Percentiles rank a stretch among this genome's conserved stretches.
phyloP scores from a whole-genome alignment of 2,888 invertebrate genomes.

The Drosophila melanosoma region DNA sequence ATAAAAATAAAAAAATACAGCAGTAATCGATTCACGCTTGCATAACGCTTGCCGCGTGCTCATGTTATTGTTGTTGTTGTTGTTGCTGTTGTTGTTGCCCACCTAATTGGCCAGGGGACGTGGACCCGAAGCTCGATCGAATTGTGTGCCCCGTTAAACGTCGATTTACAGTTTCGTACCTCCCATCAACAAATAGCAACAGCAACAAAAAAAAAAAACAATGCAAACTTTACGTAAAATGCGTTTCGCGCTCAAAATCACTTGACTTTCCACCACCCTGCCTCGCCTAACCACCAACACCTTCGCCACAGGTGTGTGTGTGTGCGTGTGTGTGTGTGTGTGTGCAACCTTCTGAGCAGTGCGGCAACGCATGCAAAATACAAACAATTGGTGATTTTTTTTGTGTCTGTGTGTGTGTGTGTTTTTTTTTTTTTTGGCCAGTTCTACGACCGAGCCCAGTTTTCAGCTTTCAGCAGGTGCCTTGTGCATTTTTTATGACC shows the following conservation, averaged over 20 bases:
- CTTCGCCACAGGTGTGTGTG: background rate
- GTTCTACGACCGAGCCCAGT: constrained; percentile 56
- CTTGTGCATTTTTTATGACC: constrained; percentile 68
- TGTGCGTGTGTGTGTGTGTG: constrained; percentile 16
- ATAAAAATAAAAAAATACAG: background rate
- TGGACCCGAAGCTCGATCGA: constrained; percentile 26
- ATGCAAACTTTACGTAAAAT: constrained; percentile 44
- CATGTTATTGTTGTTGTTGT: constrained; percentile 3
- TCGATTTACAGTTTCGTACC: constrained; percentile 48
- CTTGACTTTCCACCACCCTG: background rate
- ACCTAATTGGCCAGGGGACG: constrained; percentile 43
- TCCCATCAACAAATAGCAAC: constrained; percentile 1
- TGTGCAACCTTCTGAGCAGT: constrained; percentile 65
- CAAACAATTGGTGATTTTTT: background rate
- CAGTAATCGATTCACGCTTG: constrained; percentile 59
- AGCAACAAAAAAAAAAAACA: background rate
- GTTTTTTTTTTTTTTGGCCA: constrained; percentile 46
- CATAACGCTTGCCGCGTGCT: constrained; percentile 48
- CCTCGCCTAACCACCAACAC: background rate
- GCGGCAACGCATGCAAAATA: constrained; percentile 69
- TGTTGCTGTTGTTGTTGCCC: constrained; percentile 14
- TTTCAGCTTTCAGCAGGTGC: constrained; percentile 32
- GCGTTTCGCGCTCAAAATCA: constrained; percentile 31
- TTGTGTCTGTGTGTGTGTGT: no score
- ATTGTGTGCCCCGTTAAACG: constrained; percentile 34